Evolutionary conservation across 2,113 vertebrate genomes (phyloP).

Genomic region (Catharus fuscescens): DNA sequence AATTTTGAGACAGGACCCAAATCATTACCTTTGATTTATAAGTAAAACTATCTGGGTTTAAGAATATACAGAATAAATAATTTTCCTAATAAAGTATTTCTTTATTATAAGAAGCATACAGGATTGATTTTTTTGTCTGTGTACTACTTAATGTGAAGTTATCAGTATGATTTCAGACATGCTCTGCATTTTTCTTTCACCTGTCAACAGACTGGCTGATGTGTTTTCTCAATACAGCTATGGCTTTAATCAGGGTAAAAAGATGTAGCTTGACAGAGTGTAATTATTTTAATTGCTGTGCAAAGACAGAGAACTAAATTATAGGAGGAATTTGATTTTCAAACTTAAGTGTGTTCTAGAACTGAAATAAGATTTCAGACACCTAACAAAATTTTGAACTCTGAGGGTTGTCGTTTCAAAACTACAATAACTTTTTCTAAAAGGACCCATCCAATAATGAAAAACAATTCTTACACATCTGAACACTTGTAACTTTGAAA

Average conservation of each 20-base stretch:
- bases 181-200: not conserved
- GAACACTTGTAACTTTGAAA: not conserved
- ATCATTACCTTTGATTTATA: constrained; percentile 19
- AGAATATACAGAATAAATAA: not conserved
- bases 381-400: not conserved
- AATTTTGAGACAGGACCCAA: not conserved
- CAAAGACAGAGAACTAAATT: not conserved
- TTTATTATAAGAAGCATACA: not conserved
- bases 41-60: not conserved
- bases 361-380: not conserved
- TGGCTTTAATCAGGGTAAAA: not conserved
- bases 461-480: not conserved
- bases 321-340: not conserved
- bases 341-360: not conserved
- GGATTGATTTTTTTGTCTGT: not conserved
- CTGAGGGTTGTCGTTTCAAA: not conserved
- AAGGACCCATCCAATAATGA: not conserved
- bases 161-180: not conserved
- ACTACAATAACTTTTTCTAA: not conserved
- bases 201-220: not conserved
- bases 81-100: not conserved
- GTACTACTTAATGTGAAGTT: not conserved
- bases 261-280: not conserved
- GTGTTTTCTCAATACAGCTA: not conserved
- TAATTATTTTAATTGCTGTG: not conserved